Percentiles rank a stretch among this genome's conserved stretches.
These are phyloP conservation scores for Andrena fulva DNA, from an alignment of 2,888 invertebrate species.

Conservation along the genomic window DNA sequence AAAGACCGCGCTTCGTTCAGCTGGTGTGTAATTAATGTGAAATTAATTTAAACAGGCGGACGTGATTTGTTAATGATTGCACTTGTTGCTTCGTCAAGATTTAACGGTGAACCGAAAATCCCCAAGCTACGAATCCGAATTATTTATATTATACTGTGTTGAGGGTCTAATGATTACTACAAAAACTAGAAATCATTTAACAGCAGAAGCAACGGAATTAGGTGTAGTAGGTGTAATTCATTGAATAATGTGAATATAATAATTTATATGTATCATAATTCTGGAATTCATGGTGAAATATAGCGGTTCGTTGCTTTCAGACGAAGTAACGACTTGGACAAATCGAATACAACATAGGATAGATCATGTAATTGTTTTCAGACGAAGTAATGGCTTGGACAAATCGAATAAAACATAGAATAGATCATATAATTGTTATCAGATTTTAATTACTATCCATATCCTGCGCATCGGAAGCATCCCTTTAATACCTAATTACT, in stretches of 20 bases:
- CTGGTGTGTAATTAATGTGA: neutral
- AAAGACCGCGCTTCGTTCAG: neutral
- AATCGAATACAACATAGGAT: neutral
- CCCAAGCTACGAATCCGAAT: neutral
- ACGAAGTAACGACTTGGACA: neutral
- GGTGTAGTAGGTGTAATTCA: neutral
- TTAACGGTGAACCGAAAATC: neutral
- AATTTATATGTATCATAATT: neutral
- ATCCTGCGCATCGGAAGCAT: neutral
- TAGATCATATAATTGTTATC: no score
- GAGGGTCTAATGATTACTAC: neutral
- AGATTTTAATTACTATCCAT: neutral
- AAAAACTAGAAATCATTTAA: neutral
- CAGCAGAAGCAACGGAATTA: no score
- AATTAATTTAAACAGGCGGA: neutral
- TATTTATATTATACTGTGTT: neutral
- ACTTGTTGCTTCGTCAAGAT: conserved; percentile 5
- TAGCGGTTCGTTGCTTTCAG: neutral
- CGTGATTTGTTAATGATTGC: neutral
- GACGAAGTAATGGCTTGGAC: neutral
- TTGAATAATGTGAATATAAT: neutral
- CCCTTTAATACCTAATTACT: neutral
- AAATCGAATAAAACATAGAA: neutral
- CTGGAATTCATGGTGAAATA: neutral
- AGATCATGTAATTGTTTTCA: no score